Evolutionary conservation across 2,113 vertebrate species (phyloP).

Genomic region (Ascaphus truei): DNA sequence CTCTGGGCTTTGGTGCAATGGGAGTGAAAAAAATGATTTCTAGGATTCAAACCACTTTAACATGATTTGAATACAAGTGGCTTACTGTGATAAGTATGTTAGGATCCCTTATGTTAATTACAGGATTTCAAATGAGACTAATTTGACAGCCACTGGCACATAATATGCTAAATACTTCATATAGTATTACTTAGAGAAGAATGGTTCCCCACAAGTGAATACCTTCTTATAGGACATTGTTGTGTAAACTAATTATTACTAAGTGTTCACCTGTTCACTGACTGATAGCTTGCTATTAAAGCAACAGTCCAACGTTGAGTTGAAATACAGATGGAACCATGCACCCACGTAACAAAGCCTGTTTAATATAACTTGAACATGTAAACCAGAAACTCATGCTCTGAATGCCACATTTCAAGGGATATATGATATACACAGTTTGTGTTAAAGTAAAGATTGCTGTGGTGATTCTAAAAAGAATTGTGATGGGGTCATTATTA

Average conservation of each 20-base stretch:
- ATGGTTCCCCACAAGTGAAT: conserved; percentile 18
- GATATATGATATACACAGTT: no score
- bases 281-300: conserved; percentile 35
- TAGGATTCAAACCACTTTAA: conserved; percentile 39
- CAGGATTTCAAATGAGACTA: conserved; percentile 67
- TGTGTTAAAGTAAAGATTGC: no score
- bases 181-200: conserved; percentile 34
- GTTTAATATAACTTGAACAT: no score
- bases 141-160: conserved; percentile 61
- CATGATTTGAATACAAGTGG: conserved; percentile 56
- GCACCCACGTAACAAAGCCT: no score
- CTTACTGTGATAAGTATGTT: conserved; percentile 61
- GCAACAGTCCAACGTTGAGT: no score
- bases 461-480: no score
- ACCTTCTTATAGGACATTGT: conserved; percentile 37
- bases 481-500: no score
- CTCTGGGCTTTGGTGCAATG: conserved; percentile 34
- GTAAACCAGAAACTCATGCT: no score
- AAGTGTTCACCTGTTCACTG: conserved; percentile 32
- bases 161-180: conserved; percentile 58
- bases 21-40: conserved; percentile 20
- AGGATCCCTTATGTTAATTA: conserved; percentile 73
- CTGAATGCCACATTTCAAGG: no score
- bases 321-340: no score
- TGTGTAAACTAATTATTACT: conserved; percentile 44